Evolutionary conservation across 1,140 invertebrate species (phyloP).

Genomic region (Drosophila pruinosa): DNA sequence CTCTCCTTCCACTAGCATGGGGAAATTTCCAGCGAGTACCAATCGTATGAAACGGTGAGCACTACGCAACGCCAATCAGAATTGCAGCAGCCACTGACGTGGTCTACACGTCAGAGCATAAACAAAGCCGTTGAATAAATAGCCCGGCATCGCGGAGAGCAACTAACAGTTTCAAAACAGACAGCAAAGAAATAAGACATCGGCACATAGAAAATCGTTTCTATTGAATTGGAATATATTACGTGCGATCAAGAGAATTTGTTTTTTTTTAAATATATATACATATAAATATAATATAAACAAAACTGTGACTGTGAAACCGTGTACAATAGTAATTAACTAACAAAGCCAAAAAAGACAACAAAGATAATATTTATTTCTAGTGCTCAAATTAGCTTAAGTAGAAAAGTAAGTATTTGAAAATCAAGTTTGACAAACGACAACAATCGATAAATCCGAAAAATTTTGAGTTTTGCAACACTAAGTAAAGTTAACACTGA

Average conservation of each 20-base stretch:
- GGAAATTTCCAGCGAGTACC: constrained; percentile 32
- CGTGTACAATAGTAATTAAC: constrained; percentile 40
- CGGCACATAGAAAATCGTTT: constrained; percentile 45
- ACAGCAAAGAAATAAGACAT: constrained; percentile 62
- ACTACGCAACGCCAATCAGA: constrained; percentile 53
- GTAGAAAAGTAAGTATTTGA: constrained; percentile 68
- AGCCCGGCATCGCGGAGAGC: constrained; percentile 54
- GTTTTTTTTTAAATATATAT: constrained; percentile 16
- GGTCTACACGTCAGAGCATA: constrained; percentile 60
- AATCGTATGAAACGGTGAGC: constrained; percentile 22
- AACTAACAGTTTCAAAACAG: constrained; percentile 67
- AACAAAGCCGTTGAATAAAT: constrained; percentile 52
- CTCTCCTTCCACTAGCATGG: constrained; percentile 18
- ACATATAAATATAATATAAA: constrained; percentile 12
- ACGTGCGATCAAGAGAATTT: constrained; percentile 28
- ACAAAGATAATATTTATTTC: constrained; percentile 56
- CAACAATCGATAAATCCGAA: constrained; percentile 26
- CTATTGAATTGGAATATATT: constrained; percentile 30
- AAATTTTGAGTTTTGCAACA: constrained; percentile 41
- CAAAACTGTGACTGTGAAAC: constrained; percentile 52
- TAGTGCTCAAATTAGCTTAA: constrained; percentile 48
- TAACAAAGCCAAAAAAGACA: constrained; percentile 62
- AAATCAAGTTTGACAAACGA: constrained; percentile 19
- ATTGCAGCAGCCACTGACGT: constrained; percentile 58
- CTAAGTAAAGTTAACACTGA: constrained; percentile 52